Base-by-base conservation (phyloP, 2,888 invertebrate genomes). In the Scrobipalpa costella region DNA sequence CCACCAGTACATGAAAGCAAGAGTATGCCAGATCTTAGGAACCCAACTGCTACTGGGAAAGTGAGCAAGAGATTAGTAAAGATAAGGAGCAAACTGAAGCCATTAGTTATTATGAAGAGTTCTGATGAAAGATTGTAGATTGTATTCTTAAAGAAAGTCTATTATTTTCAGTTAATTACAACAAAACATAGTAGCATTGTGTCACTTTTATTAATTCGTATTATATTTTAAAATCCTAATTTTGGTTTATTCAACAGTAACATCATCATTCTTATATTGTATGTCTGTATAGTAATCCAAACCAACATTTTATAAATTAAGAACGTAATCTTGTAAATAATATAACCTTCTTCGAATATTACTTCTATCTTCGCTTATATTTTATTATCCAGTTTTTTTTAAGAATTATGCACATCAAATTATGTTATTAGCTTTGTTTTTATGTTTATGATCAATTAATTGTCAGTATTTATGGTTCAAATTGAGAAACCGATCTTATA, bases 11-110 rank as follows among this genome's bases (percentile, higher is more conserved):
- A 89, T 38, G 90, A 91, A 62, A 92, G 92, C 61, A 92, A 90
- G 59, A 92, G 92, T 0, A 91, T 92, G 91, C 92, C 92, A 1
- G 92, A 92, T 75, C 77, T 92, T 21, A 83, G 90, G 47, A 84
- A 76, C 61, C 85, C 86, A 0, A 66, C 70, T 0, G 73, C 85
- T 0, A 78, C 79, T 0, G 88, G 78, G 0, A 88, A 84, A 69
- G 89, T 85, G 0, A 92, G 89, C 63, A 92, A 92, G 63, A 75
- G 92, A 40, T 71, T 92, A 61, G 90, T 90, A 0, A 92, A 91
- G 67, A 66, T 92, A 17, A 79, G 92, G 44, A 85, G 91, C 55
- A 80, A 78, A 34, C 76, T 92, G 76, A 92, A 92, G 70, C 92
- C 92, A 0, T 74, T 92, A 64, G 86, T 92, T 6, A 92, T 92